These are phyloP conservation scores for Dicentrarchus labrax DNA, from an alignment of 2,113 vertebrate genomes.

Conservation along the genomic window DNA sequence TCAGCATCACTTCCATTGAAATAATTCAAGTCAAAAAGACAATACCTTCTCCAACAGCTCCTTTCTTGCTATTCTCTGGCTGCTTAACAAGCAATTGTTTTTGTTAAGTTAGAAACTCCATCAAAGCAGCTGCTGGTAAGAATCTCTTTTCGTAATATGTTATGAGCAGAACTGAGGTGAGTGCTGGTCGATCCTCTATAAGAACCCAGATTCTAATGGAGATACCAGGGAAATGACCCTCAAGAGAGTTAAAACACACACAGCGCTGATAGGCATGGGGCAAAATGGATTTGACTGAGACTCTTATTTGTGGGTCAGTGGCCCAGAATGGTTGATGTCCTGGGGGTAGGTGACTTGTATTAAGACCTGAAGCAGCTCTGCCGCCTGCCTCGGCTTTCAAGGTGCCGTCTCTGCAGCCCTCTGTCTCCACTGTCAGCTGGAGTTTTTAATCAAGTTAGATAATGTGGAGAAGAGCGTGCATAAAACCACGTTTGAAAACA, in stretches of 20 bases:
- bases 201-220: slow-evolving; percentile 53
- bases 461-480: slow-evolving; percentile 43
- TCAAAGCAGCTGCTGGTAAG: slow-evolving; percentile 3
- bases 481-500: slow-evolving; percentile 25
- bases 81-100: slow-evolving; percentile 34
- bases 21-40: neutral
- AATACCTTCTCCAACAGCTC: slow-evolving; percentile 36
- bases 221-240: slow-evolving; percentile 54
- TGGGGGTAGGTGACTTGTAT: slow-evolving; percentile 71
- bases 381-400: slow-evolving; percentile 77
- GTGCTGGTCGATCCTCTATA: slow-evolving; percentile 61
- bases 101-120: slow-evolving; percentile 33
- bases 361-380: slow-evolving; percentile 63
- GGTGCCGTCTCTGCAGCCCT: slow-evolving; percentile 75
- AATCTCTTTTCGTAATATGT: neutral
- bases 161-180: slow-evolving; percentile 37
- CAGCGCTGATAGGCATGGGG: slow-evolving; percentile 63
- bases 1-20: neutral
- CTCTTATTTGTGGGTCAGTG: slow-evolving; percentile 86
- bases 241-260: slow-evolving; percentile 65
- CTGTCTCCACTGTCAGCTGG: slow-evolving; percentile 84
- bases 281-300: slow-evolving; percentile 84
- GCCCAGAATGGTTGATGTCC: slow-evolving; percentile 78
- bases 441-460: slow-evolving; percentile 84
- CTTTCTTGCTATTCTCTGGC: slow-evolving; percentile 12